phyloP scores from a whole-genome alignment of 2,888 invertebrate genomes.

The Horisme vitalbata region DNA sequence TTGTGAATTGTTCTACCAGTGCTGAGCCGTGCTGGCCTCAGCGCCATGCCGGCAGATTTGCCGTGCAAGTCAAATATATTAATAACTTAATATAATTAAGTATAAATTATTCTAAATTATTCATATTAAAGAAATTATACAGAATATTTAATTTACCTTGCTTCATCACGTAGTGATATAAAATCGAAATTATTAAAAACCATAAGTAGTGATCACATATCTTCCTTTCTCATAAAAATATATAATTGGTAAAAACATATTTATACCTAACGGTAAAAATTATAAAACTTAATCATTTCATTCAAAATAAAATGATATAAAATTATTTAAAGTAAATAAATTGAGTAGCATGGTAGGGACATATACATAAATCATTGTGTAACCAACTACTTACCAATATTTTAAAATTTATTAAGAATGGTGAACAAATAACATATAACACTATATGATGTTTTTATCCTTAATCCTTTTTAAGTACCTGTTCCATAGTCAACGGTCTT shows the following conservation, averaged over 20 bases:
- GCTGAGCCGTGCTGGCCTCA: constrained; percentile 22
- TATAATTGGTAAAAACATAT: constrained; percentile 40
- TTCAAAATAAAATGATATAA: constrained; percentile 16
- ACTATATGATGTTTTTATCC: too few species aligned
- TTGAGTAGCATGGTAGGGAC: constrained; percentile 3
- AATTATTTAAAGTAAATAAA: constrained; percentile 15
- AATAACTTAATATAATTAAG: constrained; percentile 70
- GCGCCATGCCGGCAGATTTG: constrained; percentile 11
- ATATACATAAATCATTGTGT: too few species aligned
- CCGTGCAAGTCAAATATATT: constrained; percentile 26
- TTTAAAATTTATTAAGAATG: neutral
- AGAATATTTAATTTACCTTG: constrained; percentile 42
- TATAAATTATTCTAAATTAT: constrained; percentile 63
- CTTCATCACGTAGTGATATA: constrained; percentile 65
- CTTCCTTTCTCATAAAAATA: constrained; percentile 62
- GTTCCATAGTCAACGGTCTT: too few species aligned
- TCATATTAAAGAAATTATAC: constrained; percentile 43
- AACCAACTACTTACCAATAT: constrained; percentile 1
- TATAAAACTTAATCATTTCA: constrained; percentile 12
- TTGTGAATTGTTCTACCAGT: constrained; percentile 36
- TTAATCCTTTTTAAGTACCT: too few species aligned
- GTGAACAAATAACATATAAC: too few species aligned
- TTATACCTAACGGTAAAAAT: constrained; percentile 31
- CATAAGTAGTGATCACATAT: constrained; percentile 67
- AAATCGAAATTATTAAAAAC: constrained; percentile 44